These are phyloP conservation scores for Aphelenchoides fujianensis DNA, from an alignment of 1,140 invertebrate genomes.

Conservation along the genomic window DNA sequence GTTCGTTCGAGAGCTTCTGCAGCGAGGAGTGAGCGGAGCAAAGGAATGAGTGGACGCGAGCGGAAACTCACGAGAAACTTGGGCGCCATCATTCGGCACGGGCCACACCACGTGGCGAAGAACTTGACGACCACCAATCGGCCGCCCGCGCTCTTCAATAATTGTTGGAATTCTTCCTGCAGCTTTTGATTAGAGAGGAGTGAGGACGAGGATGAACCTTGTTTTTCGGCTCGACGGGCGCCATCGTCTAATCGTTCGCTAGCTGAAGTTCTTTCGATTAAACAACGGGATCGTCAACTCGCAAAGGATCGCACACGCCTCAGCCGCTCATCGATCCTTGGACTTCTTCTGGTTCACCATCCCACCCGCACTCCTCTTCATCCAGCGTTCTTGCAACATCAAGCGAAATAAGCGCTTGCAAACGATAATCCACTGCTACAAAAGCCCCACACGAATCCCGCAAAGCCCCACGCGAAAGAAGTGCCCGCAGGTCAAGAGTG, in stretches of 20 bases:
- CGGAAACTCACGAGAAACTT: slow-evolving; percentile 65
- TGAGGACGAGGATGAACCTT: slow-evolving; percentile 6
- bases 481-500: too few relatives aligned
- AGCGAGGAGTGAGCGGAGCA: slow-evolving; percentile 21
- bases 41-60: neutral
- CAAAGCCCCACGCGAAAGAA: too few relatives aligned
- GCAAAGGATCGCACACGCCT: neutral
- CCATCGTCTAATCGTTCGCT: neutral
- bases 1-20: slow-evolving; percentile 52
- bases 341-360: too few relatives aligned
- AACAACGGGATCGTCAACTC: neutral
- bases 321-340: too few relatives aligned
- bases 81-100: slow-evolving; percentile 86
- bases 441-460: too few relatives aligned
- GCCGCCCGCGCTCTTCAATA: slow-evolving; percentile 70
- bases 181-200: too few relatives aligned
- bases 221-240: neutral
- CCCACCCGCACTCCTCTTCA: too few relatives aligned
- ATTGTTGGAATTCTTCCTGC: slow-evolving; percentile 67
- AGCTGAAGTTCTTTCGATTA: neutral
- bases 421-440: too few relatives aligned
- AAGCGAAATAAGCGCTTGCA: too few relatives aligned
- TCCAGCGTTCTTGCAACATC: too few relatives aligned
- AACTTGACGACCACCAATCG: slow-evolving; percentile 83
- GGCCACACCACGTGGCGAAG: slow-evolving; percentile 72